These are phyloP conservation scores for Sisyra terminalis DNA, from an alignment of 2,888 invertebrate species.

Conservation along the genomic window DNA sequence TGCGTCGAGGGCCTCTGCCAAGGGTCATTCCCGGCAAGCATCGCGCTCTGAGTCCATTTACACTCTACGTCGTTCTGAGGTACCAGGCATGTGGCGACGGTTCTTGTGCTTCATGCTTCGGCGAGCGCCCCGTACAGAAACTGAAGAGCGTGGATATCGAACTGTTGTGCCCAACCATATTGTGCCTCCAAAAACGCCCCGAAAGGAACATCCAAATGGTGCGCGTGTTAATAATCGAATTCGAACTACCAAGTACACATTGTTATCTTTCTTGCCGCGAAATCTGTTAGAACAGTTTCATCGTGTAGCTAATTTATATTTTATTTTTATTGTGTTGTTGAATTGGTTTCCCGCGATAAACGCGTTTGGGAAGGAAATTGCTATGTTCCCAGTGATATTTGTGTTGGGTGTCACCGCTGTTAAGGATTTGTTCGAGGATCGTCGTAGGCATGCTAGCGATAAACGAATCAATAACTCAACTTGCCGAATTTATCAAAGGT, in stretches of 20 bases:
- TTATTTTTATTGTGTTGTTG: constrained; percentile 87
- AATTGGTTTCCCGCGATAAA: constrained; percentile 92
- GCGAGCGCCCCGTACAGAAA: constrained; percentile 40
- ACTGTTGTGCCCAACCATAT: constrained; percentile 73
- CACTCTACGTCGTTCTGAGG: constrained; percentile 60
- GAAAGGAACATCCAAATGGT: constrained; percentile 72
- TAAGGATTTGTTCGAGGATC: constrained; percentile 90
- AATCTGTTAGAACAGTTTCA: constrained; percentile 96
- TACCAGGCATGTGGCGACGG: constrained; percentile 55
- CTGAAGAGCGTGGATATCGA: constrained; percentile 28
- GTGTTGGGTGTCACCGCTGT: constrained; percentile 87
- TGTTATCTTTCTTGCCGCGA: constrained; percentile 86
- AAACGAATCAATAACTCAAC: constrained; percentile 86
- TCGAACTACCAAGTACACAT: constrained; percentile 87
- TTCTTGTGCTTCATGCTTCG: constrained; percentile 43
- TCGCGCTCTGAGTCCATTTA: constrained; percentile 82
- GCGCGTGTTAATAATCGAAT: constrained; percentile 68
- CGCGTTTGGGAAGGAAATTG: constrained; percentile 90
- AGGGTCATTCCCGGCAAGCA: constrained; percentile 72
- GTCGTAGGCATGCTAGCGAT: constrained; percentile 76
- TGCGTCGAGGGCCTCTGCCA: constrained; percentile 32
- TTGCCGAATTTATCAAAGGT: constrained; percentile 86
- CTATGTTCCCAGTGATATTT: constrained; percentile 88
- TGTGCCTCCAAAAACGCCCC: constrained; percentile 64
- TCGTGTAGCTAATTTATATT: constrained; percentile 93